A percentile compares a stretch with the other conserved stretches of the same genome.
Conservation (phyloP, 2,888 invertebrate genomes). For the Tiphia femorata region DNA sequence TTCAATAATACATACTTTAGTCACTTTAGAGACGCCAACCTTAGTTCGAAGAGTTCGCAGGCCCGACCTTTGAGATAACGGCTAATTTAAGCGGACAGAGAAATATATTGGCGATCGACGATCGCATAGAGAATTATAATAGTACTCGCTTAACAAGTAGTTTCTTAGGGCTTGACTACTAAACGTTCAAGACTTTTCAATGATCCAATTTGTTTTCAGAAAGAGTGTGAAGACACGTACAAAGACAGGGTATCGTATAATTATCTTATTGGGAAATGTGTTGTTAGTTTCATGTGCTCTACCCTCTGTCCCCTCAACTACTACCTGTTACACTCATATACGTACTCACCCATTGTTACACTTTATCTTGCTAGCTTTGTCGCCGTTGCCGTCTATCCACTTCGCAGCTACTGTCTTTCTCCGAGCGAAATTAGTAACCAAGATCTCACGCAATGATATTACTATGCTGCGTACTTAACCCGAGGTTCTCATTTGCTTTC, state of each 20-base stretch:
- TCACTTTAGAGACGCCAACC: no score
- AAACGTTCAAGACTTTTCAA: constrained; percentile 52
- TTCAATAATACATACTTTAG: no score
- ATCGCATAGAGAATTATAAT: no score
- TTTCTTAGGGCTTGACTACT: constrained; percentile 35
- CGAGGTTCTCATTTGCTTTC: background rate
- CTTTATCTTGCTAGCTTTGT: constrained; percentile 55
- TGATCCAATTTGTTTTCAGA: constrained; percentile 76
- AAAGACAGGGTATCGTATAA: constrained; percentile 83
- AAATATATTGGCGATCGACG: no score
- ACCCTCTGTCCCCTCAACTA: constrained; percentile 56
- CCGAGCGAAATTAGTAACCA: constrained; percentile 32
- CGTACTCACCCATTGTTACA: constrained; percentile 59
- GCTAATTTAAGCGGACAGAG: no score
- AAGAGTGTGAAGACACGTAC: constrained; percentile 87
- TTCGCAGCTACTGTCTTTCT: constrained; percentile 48
- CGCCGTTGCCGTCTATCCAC: constrained; percentile 55
- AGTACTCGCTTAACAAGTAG: no score
- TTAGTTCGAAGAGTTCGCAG: no score
- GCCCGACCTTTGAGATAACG: no score
- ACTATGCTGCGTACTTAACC: background rate
- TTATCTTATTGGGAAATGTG: constrained; percentile 68
- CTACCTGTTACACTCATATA: constrained; percentile 59
- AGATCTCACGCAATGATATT: constrained; percentile 1
- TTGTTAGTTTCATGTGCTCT: constrained; percentile 69